These are phyloP conservation scores for Candidula unifasciata DNA, from an alignment of 2,888 invertebrate species.

Conservation along the genomic window DNA sequence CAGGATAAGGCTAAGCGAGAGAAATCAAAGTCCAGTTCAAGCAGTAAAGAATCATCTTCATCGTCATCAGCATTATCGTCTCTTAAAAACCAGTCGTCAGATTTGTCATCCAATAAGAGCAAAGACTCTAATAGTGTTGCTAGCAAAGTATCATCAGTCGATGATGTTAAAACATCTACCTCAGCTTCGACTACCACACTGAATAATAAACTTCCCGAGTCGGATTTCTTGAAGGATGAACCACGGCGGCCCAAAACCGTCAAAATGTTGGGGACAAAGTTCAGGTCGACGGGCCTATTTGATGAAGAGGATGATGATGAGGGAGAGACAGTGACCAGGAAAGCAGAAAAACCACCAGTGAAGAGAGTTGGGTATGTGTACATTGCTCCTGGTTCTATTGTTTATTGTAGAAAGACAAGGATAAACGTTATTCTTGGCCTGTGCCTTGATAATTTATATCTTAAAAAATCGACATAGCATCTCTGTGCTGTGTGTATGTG, in stretches of 20 bases:
- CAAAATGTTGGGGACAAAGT: slow-evolving; percentile 93
- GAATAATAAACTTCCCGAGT: slow-evolving; percentile 1
- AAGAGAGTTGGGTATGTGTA: slow-evolving; percentile 45
- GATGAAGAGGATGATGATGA: slow-evolving; percentile 56
- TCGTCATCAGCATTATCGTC: slow-evolving; percentile 14
- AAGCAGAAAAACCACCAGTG: slow-evolving; percentile 34
- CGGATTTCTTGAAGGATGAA: slow-evolving; percentile 26
- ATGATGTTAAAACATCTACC: slow-evolving; percentile 23
- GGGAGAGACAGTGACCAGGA: slow-evolving; percentile 52
- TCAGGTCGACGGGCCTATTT: slow-evolving; percentile 86
- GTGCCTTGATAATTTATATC: too few relatives aligned
- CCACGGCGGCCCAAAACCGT: slow-evolving; percentile 88
- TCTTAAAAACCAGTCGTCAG: slow-evolving; percentile 30
- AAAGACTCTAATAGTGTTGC: slow-evolving; percentile 47
- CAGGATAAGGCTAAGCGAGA: slow-evolving; percentile 37
- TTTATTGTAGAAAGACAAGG: background rate
- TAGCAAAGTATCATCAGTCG: background rate
- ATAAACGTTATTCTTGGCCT: too few relatives aligned
- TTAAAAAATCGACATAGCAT: background rate
- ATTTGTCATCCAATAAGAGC: slow-evolving; percentile 16
- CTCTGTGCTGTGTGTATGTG: background rate
- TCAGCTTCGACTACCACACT: background rate
- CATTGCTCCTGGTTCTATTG: background rate
- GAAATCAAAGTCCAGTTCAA: slow-evolving; percentile 49
- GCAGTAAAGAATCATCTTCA: slow-evolving; percentile 53